Conservation (phyloP, 2,888 invertebrate genomes). For the Pilophorus perplexus region DNA sequence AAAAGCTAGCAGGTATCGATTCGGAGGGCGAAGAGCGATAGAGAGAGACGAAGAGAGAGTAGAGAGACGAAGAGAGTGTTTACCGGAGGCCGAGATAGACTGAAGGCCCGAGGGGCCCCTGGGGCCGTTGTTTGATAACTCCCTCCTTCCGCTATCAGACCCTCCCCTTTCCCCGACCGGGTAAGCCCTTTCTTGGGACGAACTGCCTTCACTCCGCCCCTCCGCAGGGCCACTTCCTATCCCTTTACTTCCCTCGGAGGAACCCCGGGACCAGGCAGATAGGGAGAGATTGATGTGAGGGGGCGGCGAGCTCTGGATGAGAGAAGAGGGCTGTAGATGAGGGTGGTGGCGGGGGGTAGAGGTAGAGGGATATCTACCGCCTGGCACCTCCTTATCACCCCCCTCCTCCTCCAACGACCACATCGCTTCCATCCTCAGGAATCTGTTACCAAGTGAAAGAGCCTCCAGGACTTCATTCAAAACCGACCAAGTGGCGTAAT, state of each 20-base stretch:
- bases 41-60: not conserved
- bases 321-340: not conserved
- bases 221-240: no score
- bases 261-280: constrained; percentile 11
- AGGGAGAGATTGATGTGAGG: constrained; percentile 34
- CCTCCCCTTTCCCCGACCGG: not conserved
- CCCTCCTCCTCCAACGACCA: constrained; percentile 5
- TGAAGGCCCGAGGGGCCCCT: constrained; percentile 24
- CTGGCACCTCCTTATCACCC: constrained; percentile 37
- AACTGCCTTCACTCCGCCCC: not conserved
- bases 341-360: not conserved
- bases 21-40: constrained; percentile 21
- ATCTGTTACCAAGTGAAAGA: no score
- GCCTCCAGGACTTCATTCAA: no score
- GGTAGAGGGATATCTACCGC: constrained; percentile 18
- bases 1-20: constrained; percentile 22
- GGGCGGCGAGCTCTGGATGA: not conserved
- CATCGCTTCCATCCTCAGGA: no score
- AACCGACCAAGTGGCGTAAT: no score
- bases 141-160: not conserved
- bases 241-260: not conserved
- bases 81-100: constrained; percentile 37
- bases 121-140: constrained; percentile 37
- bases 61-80: constrained; percentile 25
- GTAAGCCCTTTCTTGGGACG: not conserved